phyloP scores from a whole-genome alignment of 2,888 invertebrate genomes.

The Tetanocera ferruginea region DNA sequence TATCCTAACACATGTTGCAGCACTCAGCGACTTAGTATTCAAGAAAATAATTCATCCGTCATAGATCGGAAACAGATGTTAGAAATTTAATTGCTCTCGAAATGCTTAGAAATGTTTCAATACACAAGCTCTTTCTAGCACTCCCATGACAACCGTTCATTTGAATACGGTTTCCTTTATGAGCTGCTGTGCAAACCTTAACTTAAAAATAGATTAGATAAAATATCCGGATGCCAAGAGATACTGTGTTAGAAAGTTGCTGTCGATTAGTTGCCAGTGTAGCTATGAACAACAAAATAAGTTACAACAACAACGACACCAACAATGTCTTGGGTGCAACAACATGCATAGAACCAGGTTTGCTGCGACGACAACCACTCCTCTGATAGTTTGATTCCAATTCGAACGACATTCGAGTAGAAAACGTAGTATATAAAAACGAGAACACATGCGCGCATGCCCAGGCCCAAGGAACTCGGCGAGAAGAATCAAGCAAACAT shows the following conservation, averaged over 20 bases:
- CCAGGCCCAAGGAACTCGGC: conserved; percentile 11
- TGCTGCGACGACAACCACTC: conserved; percentile 26
- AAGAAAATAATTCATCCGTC: conserved; percentile 5
- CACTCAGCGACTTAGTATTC: background rate
- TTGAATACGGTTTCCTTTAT: conserved; percentile 19
- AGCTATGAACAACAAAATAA: background rate
- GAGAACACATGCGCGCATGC: conserved; percentile 36
- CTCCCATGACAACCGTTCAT: background rate
- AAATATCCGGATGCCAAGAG: background rate
- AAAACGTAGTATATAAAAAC: conserved; percentile 10
- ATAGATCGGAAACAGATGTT: conserved; percentile 37
- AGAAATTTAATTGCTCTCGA: conserved; percentile 28
- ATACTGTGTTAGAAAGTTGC: conserved; percentile 26
- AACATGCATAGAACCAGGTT: conserved; percentile 7
- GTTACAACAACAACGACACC: conserved; percentile 8
- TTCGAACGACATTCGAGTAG: conserved; percentile 28
- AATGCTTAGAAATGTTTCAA: no score
- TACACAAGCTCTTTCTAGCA: no score
- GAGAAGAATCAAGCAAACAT: background rate
- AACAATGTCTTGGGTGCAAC: conserved; percentile 30
- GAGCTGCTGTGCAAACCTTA: conserved; percentile 4
- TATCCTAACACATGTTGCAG: conserved; percentile 19
- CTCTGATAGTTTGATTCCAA: background rate
- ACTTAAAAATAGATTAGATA: conserved; percentile 32
- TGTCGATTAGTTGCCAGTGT: background rate